Evolutionary conservation across 2,797 vertebrate species (phyloP).

Genomic region (Emydoidea blandingii): DNA sequence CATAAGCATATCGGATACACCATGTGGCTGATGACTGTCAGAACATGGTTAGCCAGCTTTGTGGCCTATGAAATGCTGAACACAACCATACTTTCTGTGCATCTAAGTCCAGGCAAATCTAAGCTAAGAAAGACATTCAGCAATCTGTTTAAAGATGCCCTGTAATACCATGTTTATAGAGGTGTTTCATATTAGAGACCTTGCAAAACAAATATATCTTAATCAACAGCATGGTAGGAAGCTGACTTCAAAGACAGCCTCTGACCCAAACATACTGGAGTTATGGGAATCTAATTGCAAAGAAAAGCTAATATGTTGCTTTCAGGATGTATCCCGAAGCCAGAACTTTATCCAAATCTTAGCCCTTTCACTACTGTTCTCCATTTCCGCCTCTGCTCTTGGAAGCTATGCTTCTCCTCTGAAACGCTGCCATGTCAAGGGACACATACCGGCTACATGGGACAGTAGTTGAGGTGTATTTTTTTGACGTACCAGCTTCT

Average conservation of each 20-base stretch:
- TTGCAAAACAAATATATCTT: not conserved
- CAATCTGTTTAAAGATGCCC: not conserved
- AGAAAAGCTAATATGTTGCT: not conserved
- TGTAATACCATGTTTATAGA: not conserved
- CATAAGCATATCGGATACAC: accelerated
- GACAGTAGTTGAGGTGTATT: not conserved
- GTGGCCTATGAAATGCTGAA: not conserved
- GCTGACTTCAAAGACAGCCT: not conserved
- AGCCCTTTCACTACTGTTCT: not conserved
- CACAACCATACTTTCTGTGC: not conserved
- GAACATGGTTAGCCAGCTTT: not conserved
- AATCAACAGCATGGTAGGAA: not conserved
- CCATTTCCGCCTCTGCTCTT: not conserved
- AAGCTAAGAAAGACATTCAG: not conserved
- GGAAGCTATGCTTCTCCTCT: not conserved
- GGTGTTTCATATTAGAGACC: not conserved
- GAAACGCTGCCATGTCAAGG: not conserved
- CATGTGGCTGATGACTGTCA: not conserved
- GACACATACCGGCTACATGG: not conserved
- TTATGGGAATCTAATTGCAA: not conserved
- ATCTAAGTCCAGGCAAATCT: not conserved
- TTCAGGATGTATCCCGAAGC: not conserved
- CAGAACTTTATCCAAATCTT: not conserved
- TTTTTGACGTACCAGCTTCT: not conserved
- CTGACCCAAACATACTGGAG: not conserved